Conservation (phyloP, 2,113 vertebrate genomes). For the Prochilodus magdalenae region DNA sequence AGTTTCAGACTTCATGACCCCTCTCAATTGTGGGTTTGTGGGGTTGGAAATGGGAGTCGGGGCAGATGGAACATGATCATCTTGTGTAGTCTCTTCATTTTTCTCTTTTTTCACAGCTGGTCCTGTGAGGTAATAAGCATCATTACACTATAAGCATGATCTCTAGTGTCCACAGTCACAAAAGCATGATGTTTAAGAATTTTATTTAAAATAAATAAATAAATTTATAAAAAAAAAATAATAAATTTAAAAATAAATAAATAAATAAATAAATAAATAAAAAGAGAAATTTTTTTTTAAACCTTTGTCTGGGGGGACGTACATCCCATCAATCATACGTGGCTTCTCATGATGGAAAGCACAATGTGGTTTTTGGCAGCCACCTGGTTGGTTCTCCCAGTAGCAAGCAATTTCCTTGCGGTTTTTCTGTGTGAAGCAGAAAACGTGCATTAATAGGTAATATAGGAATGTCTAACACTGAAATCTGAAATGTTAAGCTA, state of each 20-base stretch:
- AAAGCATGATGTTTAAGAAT: not conserved
- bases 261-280: too few relatives aligned
- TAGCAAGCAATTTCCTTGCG: conserved; percentile 92
- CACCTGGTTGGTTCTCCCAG: conserved; percentile 93
- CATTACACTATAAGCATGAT: not conserved
- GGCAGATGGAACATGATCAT: conserved; percentile 65
- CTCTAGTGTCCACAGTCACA: not conserved
- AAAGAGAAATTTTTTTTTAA: too few relatives aligned
- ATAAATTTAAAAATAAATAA: too few relatives aligned
- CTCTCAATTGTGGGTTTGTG: conserved; percentile 85
- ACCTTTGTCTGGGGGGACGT: conserved; percentile 89
- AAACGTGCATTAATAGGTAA: not conserved
- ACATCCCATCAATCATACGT: conserved; percentile 85
- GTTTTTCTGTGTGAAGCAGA: conserved; percentile 83
- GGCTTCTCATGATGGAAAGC: conserved; percentile 90
- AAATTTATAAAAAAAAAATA: too few relatives aligned
- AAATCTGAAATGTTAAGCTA: not conserved
- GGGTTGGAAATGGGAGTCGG: conserved; percentile 76
- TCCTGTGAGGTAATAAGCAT: conserved; percentile 47
- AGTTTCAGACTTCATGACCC: conserved; percentile 89
- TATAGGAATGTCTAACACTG: not conserved
- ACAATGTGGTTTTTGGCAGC: conserved; percentile 94
- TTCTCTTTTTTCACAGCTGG: conserved; percentile 73
- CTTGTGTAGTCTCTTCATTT: conserved; percentile 76
- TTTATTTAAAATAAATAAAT: not conserved